A percentile compares a stretch with the other conserved stretches of the same genome.
phyloP scores from a whole-genome alignment of 1,140 invertebrate genomes.

The Trinorchestia longiramus region DNA sequence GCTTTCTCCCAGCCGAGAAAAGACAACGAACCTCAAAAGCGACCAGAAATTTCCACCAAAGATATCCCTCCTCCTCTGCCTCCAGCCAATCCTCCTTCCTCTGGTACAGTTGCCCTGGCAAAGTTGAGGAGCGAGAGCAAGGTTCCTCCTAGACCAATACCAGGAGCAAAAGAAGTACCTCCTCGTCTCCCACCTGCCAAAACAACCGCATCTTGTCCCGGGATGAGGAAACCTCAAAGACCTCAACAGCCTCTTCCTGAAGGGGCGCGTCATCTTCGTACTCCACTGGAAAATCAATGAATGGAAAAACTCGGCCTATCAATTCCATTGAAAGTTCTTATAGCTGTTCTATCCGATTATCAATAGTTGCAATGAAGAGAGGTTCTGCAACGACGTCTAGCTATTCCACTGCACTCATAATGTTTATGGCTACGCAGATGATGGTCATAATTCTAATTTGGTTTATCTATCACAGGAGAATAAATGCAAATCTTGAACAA shows the following conservation, averaged over 20 bases:
- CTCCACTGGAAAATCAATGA: neutral
- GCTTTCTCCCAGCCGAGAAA: neutral
- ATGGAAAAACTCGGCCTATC: neutral
- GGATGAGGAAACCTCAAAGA: neutral
- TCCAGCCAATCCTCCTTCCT: neutral
- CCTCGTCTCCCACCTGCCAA: neutral
- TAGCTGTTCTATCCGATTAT: neutral
- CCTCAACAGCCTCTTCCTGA: constrained; percentile 11
- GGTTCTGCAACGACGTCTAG: neutral
- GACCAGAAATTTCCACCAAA: neutral
- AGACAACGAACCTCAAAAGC: neutral
- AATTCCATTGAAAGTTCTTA: neutral
- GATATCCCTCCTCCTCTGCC: neutral
- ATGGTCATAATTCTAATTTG: neutral
- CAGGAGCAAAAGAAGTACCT: neutral
- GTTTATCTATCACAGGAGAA: neutral
- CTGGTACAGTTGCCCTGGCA: neutral
- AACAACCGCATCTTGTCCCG: neutral
- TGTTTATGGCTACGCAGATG: no score
- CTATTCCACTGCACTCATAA: neutral
- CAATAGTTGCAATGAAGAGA: neutral
- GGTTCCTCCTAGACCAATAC: neutral
- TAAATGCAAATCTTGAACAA: neutral
- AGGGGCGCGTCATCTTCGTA: neutral
- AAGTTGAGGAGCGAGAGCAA: neutral